Evolutionary conservation across 2,113 vertebrate species (phyloP), one percentile per base, ranked within the genome.

Genomic region (Hydrolagus affinis): DNA sequence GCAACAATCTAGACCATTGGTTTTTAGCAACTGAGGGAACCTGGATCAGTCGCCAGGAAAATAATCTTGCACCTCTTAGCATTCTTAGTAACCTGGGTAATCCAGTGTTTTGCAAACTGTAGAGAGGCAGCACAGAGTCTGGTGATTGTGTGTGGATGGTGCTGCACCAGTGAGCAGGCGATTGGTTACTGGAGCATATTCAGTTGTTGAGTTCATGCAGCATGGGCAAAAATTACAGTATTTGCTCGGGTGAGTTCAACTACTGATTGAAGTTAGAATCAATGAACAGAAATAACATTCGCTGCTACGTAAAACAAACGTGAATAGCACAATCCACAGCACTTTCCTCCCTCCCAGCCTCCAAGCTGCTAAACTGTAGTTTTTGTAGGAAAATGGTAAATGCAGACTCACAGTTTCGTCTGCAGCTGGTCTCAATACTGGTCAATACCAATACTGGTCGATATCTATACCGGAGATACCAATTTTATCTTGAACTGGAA

Each of bases 251-350:
- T 28, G 32, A 83, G 28, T 11, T 66, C 62, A 28, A 77, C 78
- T 83, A 66, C 9, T 11, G 62, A 21, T 66, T 83, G 60, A 83
- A 83, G 59, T 30, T 15, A 30, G 44, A 78, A 66, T 83, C 78
- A 66, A 28, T 7, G 30, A 83, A 83, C 60, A 9, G 23, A 62
- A 25, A 83, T 66, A 19, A 83, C 44, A 83, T 32, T 83, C 62
- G 30, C 78, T 68, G 32, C 25, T 11, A 66, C 6, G 28, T 30
- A 83, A 83, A 83, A 32, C 78, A 21, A 32, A 83, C 30, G 23
- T 66, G 78, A 83, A 83, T 83, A 83, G 78, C 78, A 83, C 78
- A 83, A 83, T 19, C 78, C 78, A 83, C 78, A 32, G 28, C 28
- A 28, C 73, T 75, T 73, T 77, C 21, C 21, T 44, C 44, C 44